These are phyloP conservation scores for Haliclystus octoradiatus DNA, from an alignment of 30 jellyfish, hydroid and myxozoan species.

Conservation along the genomic window DNA sequence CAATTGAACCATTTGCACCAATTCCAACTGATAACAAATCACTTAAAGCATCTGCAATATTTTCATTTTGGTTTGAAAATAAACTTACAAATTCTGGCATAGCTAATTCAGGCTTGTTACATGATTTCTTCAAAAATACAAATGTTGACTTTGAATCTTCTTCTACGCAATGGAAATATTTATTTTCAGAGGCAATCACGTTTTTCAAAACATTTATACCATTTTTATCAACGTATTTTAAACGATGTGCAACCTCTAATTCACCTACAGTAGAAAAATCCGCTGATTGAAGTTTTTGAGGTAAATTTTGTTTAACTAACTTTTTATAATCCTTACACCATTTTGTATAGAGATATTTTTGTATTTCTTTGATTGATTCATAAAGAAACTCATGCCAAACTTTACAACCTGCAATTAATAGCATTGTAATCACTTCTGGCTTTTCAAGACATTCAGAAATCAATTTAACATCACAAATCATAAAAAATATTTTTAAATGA, in stretches of 20 bases:
- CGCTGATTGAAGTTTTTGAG: neutral
- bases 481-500: too few relatives aligned
- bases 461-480: neutral
- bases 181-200: neutral
- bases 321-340: neutral
- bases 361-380: neutral
- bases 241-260: neutral
- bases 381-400: neutral
- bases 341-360: too few relatives aligned
- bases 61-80: too few relatives aligned
- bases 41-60: too few relatives aligned
- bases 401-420: neutral
- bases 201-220: neutral
- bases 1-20: too few relatives aligned
- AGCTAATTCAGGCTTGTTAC: too few relatives aligned
- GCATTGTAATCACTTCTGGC: neutral
- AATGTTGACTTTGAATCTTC: too few relatives aligned
- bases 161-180: neutral
- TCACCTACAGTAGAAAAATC: neutral
- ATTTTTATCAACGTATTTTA: neutral
- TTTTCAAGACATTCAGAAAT: neutral
- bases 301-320: neutral
- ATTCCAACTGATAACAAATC: too few relatives aligned
- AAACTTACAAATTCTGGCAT: too few relatives aligned
- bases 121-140: too few relatives aligned